These are phyloP conservation scores for Camponotus pennsylvanicus DNA, from an alignment of 1,140 invertebrate species.

Conservation along the genomic window DNA sequence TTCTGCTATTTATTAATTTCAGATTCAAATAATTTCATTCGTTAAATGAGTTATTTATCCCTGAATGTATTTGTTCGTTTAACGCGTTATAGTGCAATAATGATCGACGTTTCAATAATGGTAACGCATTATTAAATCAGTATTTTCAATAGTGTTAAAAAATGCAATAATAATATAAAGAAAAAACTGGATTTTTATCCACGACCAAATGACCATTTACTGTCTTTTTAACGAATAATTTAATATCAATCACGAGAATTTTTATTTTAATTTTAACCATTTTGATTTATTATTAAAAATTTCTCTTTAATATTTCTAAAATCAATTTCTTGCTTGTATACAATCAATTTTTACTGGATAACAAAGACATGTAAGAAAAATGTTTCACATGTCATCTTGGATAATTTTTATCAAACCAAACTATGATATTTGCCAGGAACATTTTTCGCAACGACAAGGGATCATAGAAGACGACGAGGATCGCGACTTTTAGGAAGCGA, in stretches of 20 bases:
- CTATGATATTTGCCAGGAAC: slow-evolving; percentile 7
- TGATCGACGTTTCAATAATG: slow-evolving; percentile 47
- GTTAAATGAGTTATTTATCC: slow-evolving; percentile 52
- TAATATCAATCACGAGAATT: not conserved
- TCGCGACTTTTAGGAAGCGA: slow-evolving; percentile 48
- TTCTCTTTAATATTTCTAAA: not conserved
- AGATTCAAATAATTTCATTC: slow-evolving; percentile 42
- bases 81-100: not conserved
- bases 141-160: not conserved
- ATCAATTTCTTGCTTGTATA: not conserved
- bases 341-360: not conserved
- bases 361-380: not conserved
- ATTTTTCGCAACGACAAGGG: slow-evolving; percentile 28
- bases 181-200: not conserved
- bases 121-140: slow-evolving; percentile 45
- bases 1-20: slow-evolving; percentile 52
- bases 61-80: slow-evolving; percentile 20
- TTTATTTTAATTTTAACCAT: not conserved
- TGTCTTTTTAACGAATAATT: not conserved
- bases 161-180: not conserved
- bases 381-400: not conserved
- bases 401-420: slow-evolving; percentile 15
- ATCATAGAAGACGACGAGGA: slow-evolving; percentile 23
- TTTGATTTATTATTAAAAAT: not conserved
- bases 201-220: not conserved